phyloP scores from a whole-genome alignment of 2,888 invertebrate species.

The Meliscaeva auricollis region DNA sequence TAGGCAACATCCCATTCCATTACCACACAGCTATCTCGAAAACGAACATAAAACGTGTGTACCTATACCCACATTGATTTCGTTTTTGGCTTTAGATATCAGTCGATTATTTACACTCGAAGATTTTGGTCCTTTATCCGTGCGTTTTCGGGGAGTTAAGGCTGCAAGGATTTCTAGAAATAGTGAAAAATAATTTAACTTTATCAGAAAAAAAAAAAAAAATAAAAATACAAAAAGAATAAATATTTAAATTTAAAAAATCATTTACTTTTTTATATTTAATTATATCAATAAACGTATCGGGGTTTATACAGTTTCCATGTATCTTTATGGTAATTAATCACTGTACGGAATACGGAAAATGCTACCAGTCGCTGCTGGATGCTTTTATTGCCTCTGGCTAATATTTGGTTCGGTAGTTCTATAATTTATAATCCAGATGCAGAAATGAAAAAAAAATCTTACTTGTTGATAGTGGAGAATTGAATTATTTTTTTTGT shows the following conservation, averaged over 20 bases:
- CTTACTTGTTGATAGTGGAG: constrained; percentile 60
- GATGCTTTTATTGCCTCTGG: constrained; percentile 25
- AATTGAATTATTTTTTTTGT: constrained; percentile 1
- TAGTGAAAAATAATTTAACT: constrained; percentile 18
- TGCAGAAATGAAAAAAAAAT: constrained; percentile 13
- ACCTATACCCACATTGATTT: constrained; percentile 40
- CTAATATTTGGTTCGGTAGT: constrained; percentile 32
- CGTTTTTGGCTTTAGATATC: constrained; percentile 47
- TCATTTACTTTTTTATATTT: neutral
- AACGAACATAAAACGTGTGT: constrained; percentile 35
- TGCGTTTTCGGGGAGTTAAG: constrained; percentile 2
- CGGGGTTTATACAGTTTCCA: neutral
- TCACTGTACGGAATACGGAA: neutral
- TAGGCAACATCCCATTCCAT: constrained; percentile 64
- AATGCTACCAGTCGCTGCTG: constrained; percentile 5
- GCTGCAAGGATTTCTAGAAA: constrained; percentile 39
- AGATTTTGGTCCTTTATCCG: constrained; percentile 45
- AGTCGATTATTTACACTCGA: constrained; percentile 60
- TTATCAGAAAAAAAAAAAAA: constrained; percentile 10
- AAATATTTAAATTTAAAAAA: neutral
- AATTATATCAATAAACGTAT: neutral
- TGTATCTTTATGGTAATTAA: constrained; percentile 18
- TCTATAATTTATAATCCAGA: constrained; percentile 6
- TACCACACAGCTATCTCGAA: constrained; percentile 1
- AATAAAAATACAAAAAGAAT: neutral